Conservation (phyloP, 2,113 vertebrate species). For the Tragelaphus strepsiceros region DNA sequence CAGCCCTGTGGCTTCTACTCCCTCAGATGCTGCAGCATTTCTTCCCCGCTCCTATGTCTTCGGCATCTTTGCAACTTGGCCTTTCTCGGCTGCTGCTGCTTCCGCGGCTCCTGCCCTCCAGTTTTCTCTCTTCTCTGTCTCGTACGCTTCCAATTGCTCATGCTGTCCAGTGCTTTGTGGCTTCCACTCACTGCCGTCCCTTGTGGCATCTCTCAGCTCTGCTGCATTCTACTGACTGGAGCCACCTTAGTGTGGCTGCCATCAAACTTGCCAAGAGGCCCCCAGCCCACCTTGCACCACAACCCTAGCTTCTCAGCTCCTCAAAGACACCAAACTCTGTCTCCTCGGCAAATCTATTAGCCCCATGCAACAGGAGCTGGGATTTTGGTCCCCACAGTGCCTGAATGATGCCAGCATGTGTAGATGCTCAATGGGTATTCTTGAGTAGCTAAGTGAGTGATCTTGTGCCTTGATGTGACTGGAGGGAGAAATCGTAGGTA, state of each 20-base stretch:
- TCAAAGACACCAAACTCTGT: neutral
- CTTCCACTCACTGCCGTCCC: neutral
- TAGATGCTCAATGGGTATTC: neutral
- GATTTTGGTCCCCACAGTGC: neutral
- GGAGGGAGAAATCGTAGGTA: neutral
- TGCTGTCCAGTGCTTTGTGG: neutral
- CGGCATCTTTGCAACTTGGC: neutral
- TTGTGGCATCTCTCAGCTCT: neutral
- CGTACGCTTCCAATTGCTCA: neutral
- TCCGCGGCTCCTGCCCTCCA: neutral
- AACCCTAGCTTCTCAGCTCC: neutral
- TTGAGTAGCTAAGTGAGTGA: neutral
- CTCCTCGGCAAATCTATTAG: neutral
- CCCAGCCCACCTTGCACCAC: no score
- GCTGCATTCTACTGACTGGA: neutral
- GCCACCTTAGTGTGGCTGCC: neutral
- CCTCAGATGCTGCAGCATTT: neutral
- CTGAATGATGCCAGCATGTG: neutral
- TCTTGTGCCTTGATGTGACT: neutral
- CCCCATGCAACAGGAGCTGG: neutral
- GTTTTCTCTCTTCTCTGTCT: neutral
- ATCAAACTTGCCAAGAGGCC: fast-evolving
- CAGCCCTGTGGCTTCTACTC: neutral
- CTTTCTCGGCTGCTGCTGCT: fast-evolving
- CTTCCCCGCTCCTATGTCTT: neutral